These are phyloP conservation scores for Cinara cedri DNA, from an alignment of 2,888 invertebrate genomes.

Conservation along the genomic window DNA sequence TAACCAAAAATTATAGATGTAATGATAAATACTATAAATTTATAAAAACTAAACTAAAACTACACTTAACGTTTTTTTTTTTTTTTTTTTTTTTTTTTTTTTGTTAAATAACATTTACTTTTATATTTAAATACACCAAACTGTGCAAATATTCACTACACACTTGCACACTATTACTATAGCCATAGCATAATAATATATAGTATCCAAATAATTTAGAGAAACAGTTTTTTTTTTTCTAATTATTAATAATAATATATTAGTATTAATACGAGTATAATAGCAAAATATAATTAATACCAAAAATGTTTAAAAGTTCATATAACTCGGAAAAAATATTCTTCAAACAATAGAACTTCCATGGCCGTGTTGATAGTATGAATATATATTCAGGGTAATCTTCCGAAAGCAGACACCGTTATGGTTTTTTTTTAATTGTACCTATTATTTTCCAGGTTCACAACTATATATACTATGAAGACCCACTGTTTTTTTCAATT, in stretches of 20 bases:
- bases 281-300: conserved; percentile 6
- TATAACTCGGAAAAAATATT: conserved; percentile 15
- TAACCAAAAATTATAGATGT: not conserved
- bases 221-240: not conserved
- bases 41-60: too few relatives aligned
- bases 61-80: too few relatives aligned
- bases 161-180: too few relatives aligned
- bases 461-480: conserved; percentile 44
- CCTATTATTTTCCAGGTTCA: conserved; percentile 53
- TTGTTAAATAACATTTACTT: too few relatives aligned
- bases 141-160: too few relatives aligned
- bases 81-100: too few relatives aligned
- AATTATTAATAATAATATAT: conserved; percentile 8
- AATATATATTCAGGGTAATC: conserved; percentile 52
- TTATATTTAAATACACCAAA: too few relatives aligned
- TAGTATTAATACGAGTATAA: not conserved
- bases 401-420: conserved; percentile 51
- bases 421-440: conserved; percentile 55
- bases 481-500: conserved; percentile 53
- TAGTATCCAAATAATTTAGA: not conserved
- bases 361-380: conserved; percentile 19
- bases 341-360: conserved; percentile 48
- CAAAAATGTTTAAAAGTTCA: conserved; percentile 41
- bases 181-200: not conserved
- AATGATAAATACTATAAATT: too few relatives aligned